phyloP scores from a whole-genome alignment of 2,888 invertebrate species.

The Clunio marinus region DNA sequence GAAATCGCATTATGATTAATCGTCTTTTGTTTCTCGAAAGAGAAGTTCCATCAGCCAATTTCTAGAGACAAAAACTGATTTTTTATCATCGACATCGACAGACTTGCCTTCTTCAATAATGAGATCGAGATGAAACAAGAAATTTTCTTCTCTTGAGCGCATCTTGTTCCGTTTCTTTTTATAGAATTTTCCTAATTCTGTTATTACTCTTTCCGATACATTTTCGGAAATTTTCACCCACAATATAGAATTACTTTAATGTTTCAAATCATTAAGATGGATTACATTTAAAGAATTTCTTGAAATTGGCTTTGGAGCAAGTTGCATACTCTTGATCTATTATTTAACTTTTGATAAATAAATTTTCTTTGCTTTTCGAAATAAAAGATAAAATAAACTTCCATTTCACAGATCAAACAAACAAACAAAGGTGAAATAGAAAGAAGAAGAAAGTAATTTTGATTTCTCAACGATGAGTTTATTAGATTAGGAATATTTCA shows the following conservation, averaged over 20 bases:
- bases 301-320: background rate
- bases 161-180: too few relatives aligned
- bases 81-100: background rate
- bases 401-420: too few relatives aligned
- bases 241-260: slow-evolving; percentile 21
- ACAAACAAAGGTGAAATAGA: too few relatives aligned
- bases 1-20: slow-evolving; percentile 35
- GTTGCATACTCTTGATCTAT: background rate
- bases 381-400: background rate
- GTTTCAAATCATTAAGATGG: slow-evolving; percentile 25
- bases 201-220: too few relatives aligned
- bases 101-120: too few relatives aligned
- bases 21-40: slow-evolving; percentile 1
- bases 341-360: too few relatives aligned
- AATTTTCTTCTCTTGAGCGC: too few relatives aligned
- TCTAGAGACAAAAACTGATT: background rate
- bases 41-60: background rate
- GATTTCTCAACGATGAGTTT: too few relatives aligned
- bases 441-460: too few relatives aligned
- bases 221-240: too few relatives aligned
- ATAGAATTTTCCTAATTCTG: slow-evolving; percentile 26
- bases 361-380: background rate
- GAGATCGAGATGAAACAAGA: background rate
- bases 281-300: slow-evolving; percentile 15
- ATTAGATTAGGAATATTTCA: too few relatives aligned